Conservation (phyloP, 2,113 vertebrate species). For the Amia ocellicauda region DNA sequence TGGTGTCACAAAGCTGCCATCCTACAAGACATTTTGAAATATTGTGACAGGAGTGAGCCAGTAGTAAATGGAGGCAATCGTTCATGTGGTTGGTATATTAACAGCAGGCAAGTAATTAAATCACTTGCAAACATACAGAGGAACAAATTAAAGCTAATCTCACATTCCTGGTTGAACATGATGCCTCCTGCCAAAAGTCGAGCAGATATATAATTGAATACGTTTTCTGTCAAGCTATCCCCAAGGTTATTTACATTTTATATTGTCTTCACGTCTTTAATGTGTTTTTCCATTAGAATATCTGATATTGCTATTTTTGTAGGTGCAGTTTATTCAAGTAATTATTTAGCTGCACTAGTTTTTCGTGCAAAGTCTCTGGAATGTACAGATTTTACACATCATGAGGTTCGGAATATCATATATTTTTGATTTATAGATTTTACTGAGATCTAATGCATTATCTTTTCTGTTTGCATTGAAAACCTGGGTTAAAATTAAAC, state of each 20-base stretch:
- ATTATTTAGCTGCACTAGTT: no score
- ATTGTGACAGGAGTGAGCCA: neutral
- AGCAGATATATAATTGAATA: neutral
- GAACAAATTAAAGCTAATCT: slow-evolving; percentile 4
- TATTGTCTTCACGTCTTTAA: slow-evolving; percentile 1
- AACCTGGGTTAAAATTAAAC: no score
- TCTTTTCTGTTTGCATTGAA: no score
- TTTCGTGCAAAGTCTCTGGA: no score
- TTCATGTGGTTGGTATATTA: neutral
- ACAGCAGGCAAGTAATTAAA: neutral
- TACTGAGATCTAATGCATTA: no score
- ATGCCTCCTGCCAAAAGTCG: neutral
- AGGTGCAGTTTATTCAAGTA: no score
- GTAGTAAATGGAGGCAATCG: neutral
- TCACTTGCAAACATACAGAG: neutral
- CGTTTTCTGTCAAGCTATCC: neutral
- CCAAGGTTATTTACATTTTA: neutral
- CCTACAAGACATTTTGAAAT: no score
- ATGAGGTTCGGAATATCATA: no score
- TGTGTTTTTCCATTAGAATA: neutral
- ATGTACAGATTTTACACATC: no score
- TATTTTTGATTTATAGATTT: no score
- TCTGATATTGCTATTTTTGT: no score
- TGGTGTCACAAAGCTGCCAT: no score
- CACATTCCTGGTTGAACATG: neutral